Conservation (phyloP, 2,797 vertebrate species). For the Danio albolineatus region DNA sequence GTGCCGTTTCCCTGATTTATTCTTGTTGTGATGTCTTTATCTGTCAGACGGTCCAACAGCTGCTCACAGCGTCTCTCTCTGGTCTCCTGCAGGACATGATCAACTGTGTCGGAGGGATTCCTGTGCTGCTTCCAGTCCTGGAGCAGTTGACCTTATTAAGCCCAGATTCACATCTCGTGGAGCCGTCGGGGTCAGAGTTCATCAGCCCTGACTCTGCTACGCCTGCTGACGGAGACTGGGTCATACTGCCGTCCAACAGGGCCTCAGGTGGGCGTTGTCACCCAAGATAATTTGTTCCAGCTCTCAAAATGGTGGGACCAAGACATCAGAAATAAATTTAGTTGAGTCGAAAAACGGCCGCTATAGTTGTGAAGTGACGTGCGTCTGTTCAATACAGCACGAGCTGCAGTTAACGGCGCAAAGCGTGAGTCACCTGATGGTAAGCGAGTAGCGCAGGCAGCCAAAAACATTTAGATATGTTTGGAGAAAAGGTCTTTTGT, state of each 20-base stretch:
- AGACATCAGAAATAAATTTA: too few species aligned
- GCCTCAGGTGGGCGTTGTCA: slow-evolving; percentile 84
- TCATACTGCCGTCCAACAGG: slow-evolving; percentile 88
- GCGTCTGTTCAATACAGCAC: too few species aligned
- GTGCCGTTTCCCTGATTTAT: background rate
- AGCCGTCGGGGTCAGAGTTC: slow-evolving; percentile 72
- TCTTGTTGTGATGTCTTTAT: background rate
- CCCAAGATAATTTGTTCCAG: too few species aligned
- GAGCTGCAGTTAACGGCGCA: too few species aligned
- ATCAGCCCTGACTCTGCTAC: slow-evolving; percentile 83
- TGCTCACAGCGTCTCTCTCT: background rate
- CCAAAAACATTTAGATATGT: too few species aligned
- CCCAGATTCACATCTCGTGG: slow-evolving; percentile 72
- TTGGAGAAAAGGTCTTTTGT: too few species aligned
- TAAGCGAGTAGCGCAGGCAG: too few species aligned
- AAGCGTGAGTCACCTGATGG: too few species aligned
- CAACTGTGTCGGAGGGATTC: slow-evolving; percentile 92
- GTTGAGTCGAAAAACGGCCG: too few species aligned
- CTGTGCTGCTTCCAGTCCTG: slow-evolving; percentile 90
- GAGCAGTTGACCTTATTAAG: slow-evolving; percentile 88
- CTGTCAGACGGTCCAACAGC: background rate
- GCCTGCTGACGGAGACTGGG: slow-evolving; percentile 90
- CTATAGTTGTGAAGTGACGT: too few species aligned
- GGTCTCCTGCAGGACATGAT: slow-evolving; percentile 86
- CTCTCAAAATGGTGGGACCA: too few species aligned